phyloP scores from a whole-genome alignment of 2,888 invertebrate genomes.

The Rhopalosiphum nymphaeae region DNA sequence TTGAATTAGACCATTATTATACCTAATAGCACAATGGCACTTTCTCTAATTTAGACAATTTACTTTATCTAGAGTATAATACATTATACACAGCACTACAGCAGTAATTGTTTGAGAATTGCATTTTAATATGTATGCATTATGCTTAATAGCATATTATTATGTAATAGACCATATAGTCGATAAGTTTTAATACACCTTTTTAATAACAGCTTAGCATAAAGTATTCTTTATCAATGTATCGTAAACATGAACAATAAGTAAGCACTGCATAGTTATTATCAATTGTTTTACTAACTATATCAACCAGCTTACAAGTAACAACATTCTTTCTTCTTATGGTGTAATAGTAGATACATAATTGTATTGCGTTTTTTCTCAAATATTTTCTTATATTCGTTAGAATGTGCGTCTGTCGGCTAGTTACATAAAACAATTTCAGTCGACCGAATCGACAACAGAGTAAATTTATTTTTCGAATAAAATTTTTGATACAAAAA shows the following conservation, averaged over 20 bases:
- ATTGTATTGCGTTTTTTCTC: background rate
- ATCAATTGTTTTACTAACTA: background rate
- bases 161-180: background rate
- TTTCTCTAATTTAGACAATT: background rate
- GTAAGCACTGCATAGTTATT: background rate
- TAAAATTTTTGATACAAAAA: background rate
- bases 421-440: background rate
- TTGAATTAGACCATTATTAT: background rate
- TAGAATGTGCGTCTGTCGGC: background rate
- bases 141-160: background rate
- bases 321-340: background rate
- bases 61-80: background rate
- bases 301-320: background rate
- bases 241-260: background rate
- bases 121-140: background rate
- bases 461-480: background rate
- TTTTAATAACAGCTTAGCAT: background rate
- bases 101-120: background rate
- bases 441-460: background rate
- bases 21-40: background rate
- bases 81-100: background rate
- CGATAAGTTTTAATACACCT: background rate
- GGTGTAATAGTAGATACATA: background rate
- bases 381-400: background rate
- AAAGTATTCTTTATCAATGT: background rate